A percentile compares a stretch with the other conserved stretches of the same genome.
Evolutionary conservation across 2,888 invertebrate species (phyloP).

Genomic region (Hedya salicella): DNA sequence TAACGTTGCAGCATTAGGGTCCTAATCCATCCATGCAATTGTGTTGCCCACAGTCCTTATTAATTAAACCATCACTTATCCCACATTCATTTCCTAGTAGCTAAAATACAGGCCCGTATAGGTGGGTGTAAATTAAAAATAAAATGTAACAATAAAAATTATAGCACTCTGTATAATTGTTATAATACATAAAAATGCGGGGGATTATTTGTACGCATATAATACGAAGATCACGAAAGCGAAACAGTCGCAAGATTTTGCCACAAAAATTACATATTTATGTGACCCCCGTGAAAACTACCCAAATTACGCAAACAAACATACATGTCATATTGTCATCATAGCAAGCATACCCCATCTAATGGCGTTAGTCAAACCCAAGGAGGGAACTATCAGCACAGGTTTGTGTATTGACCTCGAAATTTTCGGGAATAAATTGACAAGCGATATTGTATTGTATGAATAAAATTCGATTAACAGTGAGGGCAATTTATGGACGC

Average conservation of each 20-base stretch:
- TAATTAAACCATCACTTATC: background rate
- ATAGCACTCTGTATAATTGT: background rate
- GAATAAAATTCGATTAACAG: too few species aligned
- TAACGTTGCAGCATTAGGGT: too few species aligned
- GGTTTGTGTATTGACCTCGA: too few species aligned
- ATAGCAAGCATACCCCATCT: too few species aligned
- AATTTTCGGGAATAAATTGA: too few species aligned
- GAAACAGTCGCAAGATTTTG: background rate
- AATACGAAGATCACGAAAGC: background rate
- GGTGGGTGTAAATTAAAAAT: background rate
- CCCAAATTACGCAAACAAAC: background rate
- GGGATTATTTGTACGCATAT: background rate
- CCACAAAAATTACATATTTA: background rate
- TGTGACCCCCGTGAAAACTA: background rate
- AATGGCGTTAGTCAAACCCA: background rate
- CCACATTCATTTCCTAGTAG: background rate
- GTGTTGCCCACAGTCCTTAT: too few species aligned
- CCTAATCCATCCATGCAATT: too few species aligned
- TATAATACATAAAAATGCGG: background rate
- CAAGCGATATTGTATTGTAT: too few species aligned
- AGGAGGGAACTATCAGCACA: background rate
- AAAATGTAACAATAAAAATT: background rate
- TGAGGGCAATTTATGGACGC: too few species aligned
- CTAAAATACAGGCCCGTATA: background rate
- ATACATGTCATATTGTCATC: too few species aligned